A percentile compares a stretch with the other conserved stretches of the same genome.
These are phyloP conservation scores for Platanista minor DNA, from an alignment of 2,113 vertebrate genomes.

Conservation along the genomic window DNA sequence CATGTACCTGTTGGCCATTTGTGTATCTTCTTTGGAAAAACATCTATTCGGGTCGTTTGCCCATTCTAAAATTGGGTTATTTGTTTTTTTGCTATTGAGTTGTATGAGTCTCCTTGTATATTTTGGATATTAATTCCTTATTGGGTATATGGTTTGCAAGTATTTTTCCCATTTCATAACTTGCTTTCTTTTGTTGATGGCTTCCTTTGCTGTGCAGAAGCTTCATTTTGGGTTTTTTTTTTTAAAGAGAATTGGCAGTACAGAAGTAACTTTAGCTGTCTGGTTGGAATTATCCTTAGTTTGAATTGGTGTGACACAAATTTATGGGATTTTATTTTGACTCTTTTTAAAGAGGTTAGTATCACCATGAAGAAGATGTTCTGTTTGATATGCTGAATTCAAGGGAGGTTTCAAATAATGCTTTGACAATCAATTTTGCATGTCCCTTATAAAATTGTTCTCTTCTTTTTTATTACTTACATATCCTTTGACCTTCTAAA, in stretches of 20 bases:
- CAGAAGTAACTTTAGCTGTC: neutral
- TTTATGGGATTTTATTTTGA: constrained; percentile 37
- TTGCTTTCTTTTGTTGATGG: neutral
- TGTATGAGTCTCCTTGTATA: neutral
- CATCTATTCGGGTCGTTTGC: neutral
- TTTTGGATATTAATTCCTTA: neutral
- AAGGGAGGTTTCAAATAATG: neutral
- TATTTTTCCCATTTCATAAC: neutral
- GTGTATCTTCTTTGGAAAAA: neutral
- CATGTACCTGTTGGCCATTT: neutral
- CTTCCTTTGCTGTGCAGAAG: neutral
- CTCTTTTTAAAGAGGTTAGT: constrained; percentile 1
- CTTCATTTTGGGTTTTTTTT: neutral
- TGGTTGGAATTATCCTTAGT: constrained; percentile 38
- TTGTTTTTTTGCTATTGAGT: neutral
- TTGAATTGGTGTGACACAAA: constrained; percentile 15
- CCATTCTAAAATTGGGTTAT: neutral
- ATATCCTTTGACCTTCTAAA: neutral
- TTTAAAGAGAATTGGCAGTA: neutral
- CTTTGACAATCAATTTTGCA: neutral
- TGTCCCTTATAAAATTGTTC: neutral
- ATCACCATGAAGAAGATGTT: neutral
- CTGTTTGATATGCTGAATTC: constrained; percentile 5
- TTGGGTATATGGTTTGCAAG: neutral
- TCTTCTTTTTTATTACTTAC: neutral